Evolutionary conservation across 2,888 invertebrate species (phyloP), one percentile per base, ranked within the genome.

Genomic region (Microchrysa polita): DNA sequence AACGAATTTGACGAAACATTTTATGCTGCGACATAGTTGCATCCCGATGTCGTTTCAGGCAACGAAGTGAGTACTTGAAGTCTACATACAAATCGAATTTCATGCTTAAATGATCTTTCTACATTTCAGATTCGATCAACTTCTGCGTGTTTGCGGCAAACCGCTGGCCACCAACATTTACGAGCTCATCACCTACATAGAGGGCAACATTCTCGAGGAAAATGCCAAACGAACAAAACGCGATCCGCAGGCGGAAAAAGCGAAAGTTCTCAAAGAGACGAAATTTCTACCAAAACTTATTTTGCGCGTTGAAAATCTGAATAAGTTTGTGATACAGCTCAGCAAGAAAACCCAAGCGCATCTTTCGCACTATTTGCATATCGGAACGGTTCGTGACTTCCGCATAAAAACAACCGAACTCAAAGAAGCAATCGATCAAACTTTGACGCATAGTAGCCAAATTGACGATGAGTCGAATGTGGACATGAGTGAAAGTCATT

Each of bases 371-470:
- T 88, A 87, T 77, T 80, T 90, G 18, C 90, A 90, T 76, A 86
- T 87, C 75, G 89, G 90, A 14, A 86, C 87, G 1, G 88, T 88
- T 5, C 84, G 90, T 75, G 91, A 90, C 83, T 91, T 90, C 79
- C 86, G 89, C 76, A 86, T 89, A 34, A 87, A 86, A 77, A 85
- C 86, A 2, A 81, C 85, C 1, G 84, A 87, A 78, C 79, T 90
- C 10, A 85, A 85, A 73, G 86, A 88, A 76, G 87, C 87, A 23
- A 84, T 90, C 60, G 87, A 88, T 67, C 83, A 83, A n/a, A 80
- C 81, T 18, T 77, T 82, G 7, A 80, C 81, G 14, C 82, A 82
- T 59, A 81, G 81, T 67, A 80, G 79, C 63, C 77, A 80, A 73
- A 82, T 82, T 59, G 79, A 81, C 27, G 74, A 74, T 57, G 60